These are phyloP conservation scores for Ophiothrix spiculata DNA, from an alignment of 35 echinoderm and acorn worm species.

Conservation along the genomic window DNA sequence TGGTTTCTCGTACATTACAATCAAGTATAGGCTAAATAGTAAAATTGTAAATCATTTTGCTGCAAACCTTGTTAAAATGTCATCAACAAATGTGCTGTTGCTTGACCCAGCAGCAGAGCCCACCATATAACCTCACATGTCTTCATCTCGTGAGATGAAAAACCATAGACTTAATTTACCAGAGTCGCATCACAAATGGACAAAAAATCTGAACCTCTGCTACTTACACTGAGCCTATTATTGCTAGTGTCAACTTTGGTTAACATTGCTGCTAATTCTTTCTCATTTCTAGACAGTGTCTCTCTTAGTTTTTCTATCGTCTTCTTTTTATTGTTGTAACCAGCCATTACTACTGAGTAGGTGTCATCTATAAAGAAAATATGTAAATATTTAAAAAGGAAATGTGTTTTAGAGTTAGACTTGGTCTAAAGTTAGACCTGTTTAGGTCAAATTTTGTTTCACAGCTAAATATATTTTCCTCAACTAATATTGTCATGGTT, in stretches of 20 bases:
- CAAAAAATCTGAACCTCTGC: neutral
- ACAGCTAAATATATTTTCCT: no score
- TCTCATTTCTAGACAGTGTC: slow-evolving; percentile 52
- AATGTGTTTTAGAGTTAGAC: no score
- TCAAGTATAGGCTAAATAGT: no score
- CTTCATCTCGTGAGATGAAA: neutral
- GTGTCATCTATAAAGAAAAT: slow-evolving; percentile 61
- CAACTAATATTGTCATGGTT: no score
- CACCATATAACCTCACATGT: no score
- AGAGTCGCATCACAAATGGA: neutral
- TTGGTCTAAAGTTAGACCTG: no score
- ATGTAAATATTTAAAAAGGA: neutral
- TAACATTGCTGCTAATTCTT: slow-evolving; percentile 55
- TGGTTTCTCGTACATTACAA: no score
- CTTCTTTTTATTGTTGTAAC: slow-evolving; percentile 77
- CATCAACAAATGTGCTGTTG: no score
- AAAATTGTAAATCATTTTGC: no score
- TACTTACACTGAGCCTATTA: slow-evolving; percentile 73
- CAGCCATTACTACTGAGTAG: slow-evolving; percentile 66
- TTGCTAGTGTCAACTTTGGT: slow-evolving; percentile 64
- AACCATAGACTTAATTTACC: neutral
- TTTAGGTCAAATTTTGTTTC: no score
- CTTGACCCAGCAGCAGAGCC: no score
- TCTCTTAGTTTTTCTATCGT: slow-evolving; percentile 53
- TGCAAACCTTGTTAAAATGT: no score